Evolutionary conservation across 2,113 vertebrate species (phyloP).

Genomic region (Ptilorrhoa leucosticta): DNA sequence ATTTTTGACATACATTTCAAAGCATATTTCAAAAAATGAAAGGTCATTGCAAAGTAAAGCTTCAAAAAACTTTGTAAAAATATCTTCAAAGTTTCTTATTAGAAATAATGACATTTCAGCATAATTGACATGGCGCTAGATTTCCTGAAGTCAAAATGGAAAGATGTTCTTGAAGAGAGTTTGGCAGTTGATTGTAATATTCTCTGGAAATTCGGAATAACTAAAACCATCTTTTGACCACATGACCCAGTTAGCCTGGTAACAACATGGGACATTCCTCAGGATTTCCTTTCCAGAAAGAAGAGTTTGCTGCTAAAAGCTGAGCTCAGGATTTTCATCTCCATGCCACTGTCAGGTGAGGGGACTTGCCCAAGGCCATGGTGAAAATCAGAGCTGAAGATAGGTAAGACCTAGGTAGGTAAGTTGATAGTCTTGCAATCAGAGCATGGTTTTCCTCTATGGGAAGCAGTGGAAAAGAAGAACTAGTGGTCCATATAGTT

Average conservation of each 20-base stretch:
- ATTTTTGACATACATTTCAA: background rate
- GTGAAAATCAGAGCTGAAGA: background rate
- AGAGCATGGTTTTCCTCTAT: background rate
- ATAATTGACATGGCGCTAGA: background rate
- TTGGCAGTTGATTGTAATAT: background rate
- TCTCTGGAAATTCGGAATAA: background rate
- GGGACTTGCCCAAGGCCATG: background rate
- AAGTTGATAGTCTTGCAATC: background rate
- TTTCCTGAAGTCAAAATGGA: background rate
- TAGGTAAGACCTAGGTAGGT: background rate
- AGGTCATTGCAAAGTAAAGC: background rate
- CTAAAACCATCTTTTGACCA: background rate
- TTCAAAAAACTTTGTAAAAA: background rate
- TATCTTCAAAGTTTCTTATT: background rate
- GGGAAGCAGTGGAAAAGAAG: background rate
- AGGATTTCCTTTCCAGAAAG: background rate
- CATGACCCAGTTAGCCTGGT: background rate
- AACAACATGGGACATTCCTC: accelerated
- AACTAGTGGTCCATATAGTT: background rate
- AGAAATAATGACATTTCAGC: background rate
- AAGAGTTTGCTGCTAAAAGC: background rate
- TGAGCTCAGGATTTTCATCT: background rate
- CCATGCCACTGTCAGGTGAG: background rate
- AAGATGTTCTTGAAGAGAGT: background rate
- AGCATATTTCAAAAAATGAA: background rate